phyloP scores from a whole-genome alignment of 2,888 invertebrate genomes.

The Eilema caniola region DNA sequence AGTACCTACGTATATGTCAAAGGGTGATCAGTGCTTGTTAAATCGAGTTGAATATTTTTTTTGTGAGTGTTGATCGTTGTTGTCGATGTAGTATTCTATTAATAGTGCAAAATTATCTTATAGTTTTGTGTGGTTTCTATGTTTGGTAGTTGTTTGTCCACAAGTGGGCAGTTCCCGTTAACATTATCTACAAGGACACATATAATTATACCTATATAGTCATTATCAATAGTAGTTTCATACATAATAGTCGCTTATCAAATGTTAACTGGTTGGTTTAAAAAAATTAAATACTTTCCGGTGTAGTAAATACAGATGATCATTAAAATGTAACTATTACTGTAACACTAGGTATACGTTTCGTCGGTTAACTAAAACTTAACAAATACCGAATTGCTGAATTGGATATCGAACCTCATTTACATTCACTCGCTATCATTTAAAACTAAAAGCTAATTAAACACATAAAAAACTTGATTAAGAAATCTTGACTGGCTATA shows the following conservation, averaged over 20 bases:
- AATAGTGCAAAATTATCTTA: not conserved
- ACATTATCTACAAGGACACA: not conserved
- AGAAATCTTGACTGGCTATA: not conserved
- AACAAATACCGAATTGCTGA: not conserved
- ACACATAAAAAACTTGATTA: no score
- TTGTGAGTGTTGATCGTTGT: slow-evolving; percentile 3
- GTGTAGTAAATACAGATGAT: no score
- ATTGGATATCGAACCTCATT: not conserved
- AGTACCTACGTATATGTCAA: not conserved
- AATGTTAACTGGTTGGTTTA: not conserved
- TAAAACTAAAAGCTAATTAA: no score
- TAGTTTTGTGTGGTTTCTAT: not conserved
- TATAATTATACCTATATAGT: not conserved
- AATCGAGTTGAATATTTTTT: not conserved
- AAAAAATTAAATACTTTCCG: not conserved
- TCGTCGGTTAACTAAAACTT: not conserved
- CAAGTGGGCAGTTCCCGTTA: not conserved
- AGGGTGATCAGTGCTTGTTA: not conserved
- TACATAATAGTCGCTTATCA: not conserved
- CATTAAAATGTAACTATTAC: no score
- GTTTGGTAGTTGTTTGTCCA: not conserved
- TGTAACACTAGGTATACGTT: not conserved
- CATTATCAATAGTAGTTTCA: not conserved
- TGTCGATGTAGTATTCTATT: not conserved
- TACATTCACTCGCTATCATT: no score